phyloP scores from a whole-genome alignment of 1,140 invertebrate genomes.

The Bombyx mandarina region DNA sequence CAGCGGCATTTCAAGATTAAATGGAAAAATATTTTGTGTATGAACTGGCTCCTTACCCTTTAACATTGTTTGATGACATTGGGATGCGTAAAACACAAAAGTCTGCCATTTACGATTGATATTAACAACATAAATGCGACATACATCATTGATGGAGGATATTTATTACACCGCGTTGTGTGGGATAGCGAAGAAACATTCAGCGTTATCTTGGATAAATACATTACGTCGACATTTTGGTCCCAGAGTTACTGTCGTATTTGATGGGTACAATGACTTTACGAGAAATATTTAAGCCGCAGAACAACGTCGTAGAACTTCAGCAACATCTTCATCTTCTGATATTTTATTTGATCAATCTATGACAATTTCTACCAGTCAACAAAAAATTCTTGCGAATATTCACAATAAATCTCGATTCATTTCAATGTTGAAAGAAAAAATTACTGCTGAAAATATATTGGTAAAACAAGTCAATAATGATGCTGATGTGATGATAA shows the following conservation, averaged over 20 bases:
- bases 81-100: slow-evolving; percentile 5
- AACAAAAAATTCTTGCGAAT: not conserved
- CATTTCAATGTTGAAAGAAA: slow-evolving; percentile 1
- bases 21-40: slow-evolving; percentile 38
- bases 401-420: not conserved
- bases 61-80: slow-evolving; percentile 38
- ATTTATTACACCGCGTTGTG: not conserved
- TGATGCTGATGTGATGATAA: not conserved
- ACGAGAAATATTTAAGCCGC: not conserved
- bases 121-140: slow-evolving; percentile 1
- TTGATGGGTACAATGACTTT: not conserved
- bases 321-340: not conserved
- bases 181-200: slow-evolving; percentile 1
- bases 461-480: not conserved
- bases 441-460: not conserved
- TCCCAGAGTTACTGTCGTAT: not conserved
- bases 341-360: not conserved
- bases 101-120: not conserved
- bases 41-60: slow-evolving; percentile 33
- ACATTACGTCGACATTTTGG: slow-evolving; percentile 1
- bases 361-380: not conserved
- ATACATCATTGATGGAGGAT: slow-evolving; percentile 1
- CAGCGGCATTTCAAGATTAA: slow-evolving; percentile 19
- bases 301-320: not conserved
- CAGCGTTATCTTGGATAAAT: not conserved